Percentiles rank a stretch among this genome's conserved stretches.
Evolutionary conservation across 2,888 invertebrate genomes (phyloP).

Genomic region (Drosophila subquinaria): DNA sequence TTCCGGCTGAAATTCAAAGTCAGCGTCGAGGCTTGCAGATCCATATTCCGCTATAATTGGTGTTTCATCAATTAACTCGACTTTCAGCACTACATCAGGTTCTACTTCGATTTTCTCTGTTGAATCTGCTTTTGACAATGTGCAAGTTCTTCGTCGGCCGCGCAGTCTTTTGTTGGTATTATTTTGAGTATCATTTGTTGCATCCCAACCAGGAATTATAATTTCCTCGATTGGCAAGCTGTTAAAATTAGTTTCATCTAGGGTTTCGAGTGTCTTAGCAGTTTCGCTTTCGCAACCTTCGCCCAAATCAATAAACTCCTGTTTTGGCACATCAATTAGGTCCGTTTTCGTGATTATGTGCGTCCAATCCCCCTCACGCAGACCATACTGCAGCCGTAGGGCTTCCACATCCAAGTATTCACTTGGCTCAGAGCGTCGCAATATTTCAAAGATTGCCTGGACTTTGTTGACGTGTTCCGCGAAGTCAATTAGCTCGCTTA

Average conservation of each 20-base stretch:
- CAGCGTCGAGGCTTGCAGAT: not conserved
- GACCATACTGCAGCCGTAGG: slow-evolving; percentile 73
- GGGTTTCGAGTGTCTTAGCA: not conserved
- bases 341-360: slow-evolving; percentile 60
- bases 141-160: slow-evolving; percentile 10
- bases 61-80: slow-evolving; percentile 1
- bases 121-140: not conserved
- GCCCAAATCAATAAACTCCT: slow-evolving; percentile 47
- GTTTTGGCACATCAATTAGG: slow-evolving; percentile 17
- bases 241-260: not conserved
- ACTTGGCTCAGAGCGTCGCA: slow-evolving; percentile 65
- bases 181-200: not conserved
- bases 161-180: slow-evolving; percentile 16
- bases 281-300: not conserved
- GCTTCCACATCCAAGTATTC: slow-evolving; percentile 60
- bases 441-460: slow-evolving; percentile 78
- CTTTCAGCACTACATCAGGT: not conserved
- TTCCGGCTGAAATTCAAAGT: not conserved
- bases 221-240: slow-evolving; percentile 42
- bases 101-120: not conserved
- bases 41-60: not conserved
- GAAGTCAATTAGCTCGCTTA: slow-evolving; percentile 76
- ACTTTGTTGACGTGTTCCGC: slow-evolving; percentile 82
- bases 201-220: slow-evolving; percentile 14
- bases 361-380: slow-evolving; percentile 71